Evolutionary conservation across 2,797 vertebrate genomes (phyloP).

Genomic region (Pampus argenteus): DNA sequence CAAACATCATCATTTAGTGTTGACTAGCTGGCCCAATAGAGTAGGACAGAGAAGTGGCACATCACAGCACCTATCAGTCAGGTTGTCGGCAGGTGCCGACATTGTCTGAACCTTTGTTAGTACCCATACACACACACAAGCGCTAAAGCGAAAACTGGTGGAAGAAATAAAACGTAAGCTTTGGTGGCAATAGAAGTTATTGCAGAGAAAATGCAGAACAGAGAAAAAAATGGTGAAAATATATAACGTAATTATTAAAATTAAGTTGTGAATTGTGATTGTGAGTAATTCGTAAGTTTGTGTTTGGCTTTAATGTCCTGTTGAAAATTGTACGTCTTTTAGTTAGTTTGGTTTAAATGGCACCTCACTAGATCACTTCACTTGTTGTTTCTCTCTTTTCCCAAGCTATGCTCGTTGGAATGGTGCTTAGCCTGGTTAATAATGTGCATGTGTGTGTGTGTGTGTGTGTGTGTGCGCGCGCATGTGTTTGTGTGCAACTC

Average conservation of each 20-base stretch:
- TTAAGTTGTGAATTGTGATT: too few species aligned
- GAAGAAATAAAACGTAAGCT: background rate
- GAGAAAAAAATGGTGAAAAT: too few species aligned
- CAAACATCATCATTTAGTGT: constrained; percentile 72
- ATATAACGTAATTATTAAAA: too few species aligned
- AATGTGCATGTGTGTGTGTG: constrained; percentile 44
- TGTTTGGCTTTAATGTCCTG: too few species aligned
- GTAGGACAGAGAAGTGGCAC: constrained; percentile 53
- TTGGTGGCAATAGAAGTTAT: too few species aligned
- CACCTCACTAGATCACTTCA: constrained; percentile 57
- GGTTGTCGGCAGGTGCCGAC: constrained; percentile 13
- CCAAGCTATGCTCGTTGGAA: constrained; percentile 55
- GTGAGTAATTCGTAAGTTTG: too few species aligned
- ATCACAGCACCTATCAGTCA: constrained; percentile 55
- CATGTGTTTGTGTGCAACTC: constrained; percentile 49
- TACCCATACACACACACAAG: background rate
- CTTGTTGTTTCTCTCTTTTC: constrained; percentile 57
- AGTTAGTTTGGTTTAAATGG: too few species aligned
- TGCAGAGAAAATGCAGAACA: too few species aligned
- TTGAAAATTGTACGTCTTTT: too few species aligned
- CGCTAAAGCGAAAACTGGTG: background rate
- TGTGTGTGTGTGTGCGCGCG: background rate
- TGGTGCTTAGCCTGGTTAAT: constrained; percentile 68
- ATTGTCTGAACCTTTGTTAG: constrained; percentile 17
- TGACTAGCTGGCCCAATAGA: constrained; percentile 46